These are phyloP conservation scores for Sinocyclocheilus anshuiensis DNA, from an alignment of 2,113 vertebrate genomes.

Conservation along the genomic window DNA sequence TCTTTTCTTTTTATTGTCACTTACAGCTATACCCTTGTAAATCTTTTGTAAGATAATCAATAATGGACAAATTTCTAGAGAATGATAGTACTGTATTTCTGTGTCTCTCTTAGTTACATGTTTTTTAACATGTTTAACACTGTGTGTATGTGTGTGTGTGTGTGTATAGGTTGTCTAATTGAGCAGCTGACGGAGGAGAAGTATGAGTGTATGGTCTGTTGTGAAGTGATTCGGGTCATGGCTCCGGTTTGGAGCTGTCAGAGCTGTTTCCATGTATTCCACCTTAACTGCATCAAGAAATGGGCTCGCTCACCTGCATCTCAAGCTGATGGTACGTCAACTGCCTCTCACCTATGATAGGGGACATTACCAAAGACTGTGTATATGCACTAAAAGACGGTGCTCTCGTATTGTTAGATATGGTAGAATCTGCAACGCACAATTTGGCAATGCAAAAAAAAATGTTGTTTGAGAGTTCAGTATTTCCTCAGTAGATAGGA, in stretches of 20 bases:
- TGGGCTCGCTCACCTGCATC: slow-evolving; percentile 96
- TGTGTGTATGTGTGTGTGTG: not conserved
- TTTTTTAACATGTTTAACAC: not conserved
- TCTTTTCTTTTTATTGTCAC: not conserved
- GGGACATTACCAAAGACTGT: not conserved
- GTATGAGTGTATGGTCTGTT: slow-evolving; percentile 99
- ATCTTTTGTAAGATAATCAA: not conserved
- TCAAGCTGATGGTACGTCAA: slow-evolving; percentile 85
- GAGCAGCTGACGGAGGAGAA: slow-evolving; percentile 96
- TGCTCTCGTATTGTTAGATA: not conserved
- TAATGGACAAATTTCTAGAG: not conserved
- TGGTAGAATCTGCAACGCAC: no score
- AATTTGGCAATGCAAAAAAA: not conserved
- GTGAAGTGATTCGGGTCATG: slow-evolving; percentile 86
- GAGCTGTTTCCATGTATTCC: slow-evolving; percentile 96
- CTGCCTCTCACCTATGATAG: not conserved
- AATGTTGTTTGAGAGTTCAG: not conserved
- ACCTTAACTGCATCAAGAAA: slow-evolving; percentile 96
- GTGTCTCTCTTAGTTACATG: not conserved
- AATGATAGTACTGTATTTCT: not conserved
- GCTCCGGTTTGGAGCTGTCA: slow-evolving; percentile 96
- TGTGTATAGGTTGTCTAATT: slow-evolving; percentile 84
- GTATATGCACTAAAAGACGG: no score
- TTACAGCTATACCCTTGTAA: not conserved
- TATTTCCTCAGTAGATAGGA: not conserved